Evolutionary conservation across 2,113 vertebrate genomes (phyloP), one percentile per base, ranked within the genome.

Genomic region (Leuciscus idus): DNA sequence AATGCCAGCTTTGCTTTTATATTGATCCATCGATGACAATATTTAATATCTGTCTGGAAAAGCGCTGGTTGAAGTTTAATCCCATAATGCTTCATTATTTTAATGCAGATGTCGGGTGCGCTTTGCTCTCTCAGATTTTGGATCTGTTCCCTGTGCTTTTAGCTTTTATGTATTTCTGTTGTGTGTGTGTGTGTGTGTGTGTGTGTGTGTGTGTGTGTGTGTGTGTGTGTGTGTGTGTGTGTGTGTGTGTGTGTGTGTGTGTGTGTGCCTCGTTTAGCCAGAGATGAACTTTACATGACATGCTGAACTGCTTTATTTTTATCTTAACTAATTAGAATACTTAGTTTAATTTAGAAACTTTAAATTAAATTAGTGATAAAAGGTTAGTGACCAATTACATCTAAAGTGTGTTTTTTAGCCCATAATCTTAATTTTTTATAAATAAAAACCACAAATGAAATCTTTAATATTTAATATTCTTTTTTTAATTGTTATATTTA

Each of bases 31-130:
- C 2, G 19, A 36, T 13, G 19, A 59, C 21, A 59, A 7, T 23
- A 19, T 79, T 59, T 79, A 33, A 61, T 39, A 79, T 79, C 78
- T 46, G 57, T 62, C 23, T 26, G 57, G 13, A 62, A 5, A 43
- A 78, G 9, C 6, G 11, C 19, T 23, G 52, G 57, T n/a, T 80
- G 62, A 46, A 46, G 1, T 26, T 43, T 6, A 61, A 61, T 80
- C 55, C 77, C 77, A 62, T 23, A 26, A 62, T 26, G 57, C 77
- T 26, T 62, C 57, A 26, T 80, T 80, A 15, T 43, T 80, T 43
- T 26, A 2, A 17, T 1, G 4, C 55, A 39, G 55, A 79, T 43
- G 55, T 52, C 17, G 6, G 52, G 19, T 21, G 50, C 52, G 21
- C 52, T 75, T 74, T 48, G n/a, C 8, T 4, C 73, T 43, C 21